Base-by-base conservation (phyloP, 2,113 vertebrate species). In the Chunga burmeisteri region DNA sequence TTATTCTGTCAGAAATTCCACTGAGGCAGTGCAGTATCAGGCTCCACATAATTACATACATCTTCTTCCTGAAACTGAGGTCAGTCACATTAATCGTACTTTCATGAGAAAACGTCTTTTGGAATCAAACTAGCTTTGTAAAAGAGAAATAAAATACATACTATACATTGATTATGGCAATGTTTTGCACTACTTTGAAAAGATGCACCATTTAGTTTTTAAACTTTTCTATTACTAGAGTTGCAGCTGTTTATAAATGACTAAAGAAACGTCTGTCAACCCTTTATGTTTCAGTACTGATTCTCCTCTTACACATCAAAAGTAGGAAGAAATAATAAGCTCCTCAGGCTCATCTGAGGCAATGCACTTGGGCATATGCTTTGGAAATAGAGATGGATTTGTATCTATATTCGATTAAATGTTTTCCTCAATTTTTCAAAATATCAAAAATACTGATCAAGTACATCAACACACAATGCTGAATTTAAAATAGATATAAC, bases 1-100 rank as follows among this genome's bases (percentile, higher is more conserved):
- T 90, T 36, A 66, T 19, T 79, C 70, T 55, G 84, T 94, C 91
- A 95, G 87, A 95, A 96, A 94, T 96, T 97, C 95, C 96, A 97
- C 86, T 87, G 86, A 94, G 68, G 94, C 86, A 91, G 66, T 82
- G 63, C 81, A 97, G 81, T 30, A 90, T 91, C 89, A 82, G 78
- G 66, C 91, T 87, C 84, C 87, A 93, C 78, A 90, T 95, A 74
- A 88, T 97, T 94, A 94, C 68, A 94, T 85, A 83, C 18, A 92
- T 85, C 93, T 67, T 95, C 67, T 96, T 95, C 89, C 95, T 95
- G 93, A 93, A 94, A 91, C 66, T 95, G 94, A 96, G 80, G 96
- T 92, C 91, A 96, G 81, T 88, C 80, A 93, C 40, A 88, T 94
- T 50, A 66, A 79, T 94, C 4, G 26, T 55, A 82, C 67, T 96